Evolutionary conservation across 2,797 vertebrate species (phyloP).

Genomic region (Champsocephalus esox): DNA sequence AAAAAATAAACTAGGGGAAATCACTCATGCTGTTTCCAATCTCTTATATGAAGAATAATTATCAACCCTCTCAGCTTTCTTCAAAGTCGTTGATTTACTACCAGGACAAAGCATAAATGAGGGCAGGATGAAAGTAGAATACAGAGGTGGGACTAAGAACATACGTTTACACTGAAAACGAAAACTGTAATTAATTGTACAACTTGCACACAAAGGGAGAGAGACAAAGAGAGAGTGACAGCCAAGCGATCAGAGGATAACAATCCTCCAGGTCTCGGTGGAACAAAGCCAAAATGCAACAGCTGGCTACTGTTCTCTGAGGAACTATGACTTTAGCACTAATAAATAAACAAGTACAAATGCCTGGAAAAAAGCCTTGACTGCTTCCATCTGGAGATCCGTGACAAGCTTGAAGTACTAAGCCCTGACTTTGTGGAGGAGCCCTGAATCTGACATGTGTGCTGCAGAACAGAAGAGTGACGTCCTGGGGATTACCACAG

Average conservation of each 20-base stretch:
- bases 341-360: conserved; percentile 83
- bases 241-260: conserved; percentile 71
- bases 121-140: conserved; percentile 12
- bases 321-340: conserved; percentile 77
- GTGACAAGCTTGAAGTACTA: conserved; percentile 79
- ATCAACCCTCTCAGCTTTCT: background rate
- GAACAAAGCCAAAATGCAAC: conserved; percentile 79
- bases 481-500: conserved; percentile 66
- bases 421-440: conserved; percentile 68
- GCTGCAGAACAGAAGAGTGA: conserved; percentile 68
- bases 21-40: background rate
- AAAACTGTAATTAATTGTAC: conserved; percentile 49
- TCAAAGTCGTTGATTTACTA: background rate
- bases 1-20: background rate
- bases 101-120: background rate
- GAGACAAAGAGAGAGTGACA: conserved; percentile 60
- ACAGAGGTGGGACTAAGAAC: conserved; percentile 8
- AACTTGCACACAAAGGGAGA: conserved; percentile 28
- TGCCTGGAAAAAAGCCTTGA: conserved; percentile 64
- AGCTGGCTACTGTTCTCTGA: conserved; percentile 83
- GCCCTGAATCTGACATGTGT: conserved; percentile 72
- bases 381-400: conserved; percentile 83
- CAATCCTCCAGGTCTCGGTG: conserved; percentile 70
- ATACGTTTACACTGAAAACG: background rate
- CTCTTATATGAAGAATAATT: background rate